Percentiles rank a stretch among this genome's conserved stretches.
Conservation (phyloP, 2,888 invertebrate genomes). For the Ophion obscuratus region DNA sequence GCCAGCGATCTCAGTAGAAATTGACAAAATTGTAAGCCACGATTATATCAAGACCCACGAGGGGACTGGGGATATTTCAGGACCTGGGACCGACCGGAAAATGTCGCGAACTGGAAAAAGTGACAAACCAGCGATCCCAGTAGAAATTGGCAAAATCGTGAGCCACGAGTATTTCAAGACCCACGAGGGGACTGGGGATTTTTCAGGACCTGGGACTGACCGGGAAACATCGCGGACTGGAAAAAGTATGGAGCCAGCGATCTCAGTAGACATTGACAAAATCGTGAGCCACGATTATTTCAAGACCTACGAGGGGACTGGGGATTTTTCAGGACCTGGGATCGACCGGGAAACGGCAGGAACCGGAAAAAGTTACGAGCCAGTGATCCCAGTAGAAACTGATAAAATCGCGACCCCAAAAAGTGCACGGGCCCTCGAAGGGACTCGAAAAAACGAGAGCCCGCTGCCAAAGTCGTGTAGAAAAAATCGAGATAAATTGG, state of each 20-base stretch:
- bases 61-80: no score
- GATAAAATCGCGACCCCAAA: neutral
- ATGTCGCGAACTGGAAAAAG: neutral
- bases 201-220: neutral
- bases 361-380: neutral
- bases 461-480: neutral
- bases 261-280: neutral
- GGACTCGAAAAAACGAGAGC: no score
- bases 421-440: neutral
- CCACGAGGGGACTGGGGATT: no score
- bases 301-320: no score
- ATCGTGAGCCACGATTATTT: neutral
- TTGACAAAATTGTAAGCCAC: no score
- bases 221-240: neutral
- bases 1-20: no score
- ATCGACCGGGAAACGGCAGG: neutral
- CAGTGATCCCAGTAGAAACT: neutral
- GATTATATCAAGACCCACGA: no score
- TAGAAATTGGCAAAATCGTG: neutral
- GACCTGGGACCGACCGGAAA: neutral
- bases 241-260: neutral
- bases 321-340: no score
- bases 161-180: neutral
- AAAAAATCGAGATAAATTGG: slow-evolving; percentile 5
- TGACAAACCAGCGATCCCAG: neutral